phyloP scores from a whole-genome alignment of 2,888 invertebrate genomes.

The Stenodema calcarata region DNA sequence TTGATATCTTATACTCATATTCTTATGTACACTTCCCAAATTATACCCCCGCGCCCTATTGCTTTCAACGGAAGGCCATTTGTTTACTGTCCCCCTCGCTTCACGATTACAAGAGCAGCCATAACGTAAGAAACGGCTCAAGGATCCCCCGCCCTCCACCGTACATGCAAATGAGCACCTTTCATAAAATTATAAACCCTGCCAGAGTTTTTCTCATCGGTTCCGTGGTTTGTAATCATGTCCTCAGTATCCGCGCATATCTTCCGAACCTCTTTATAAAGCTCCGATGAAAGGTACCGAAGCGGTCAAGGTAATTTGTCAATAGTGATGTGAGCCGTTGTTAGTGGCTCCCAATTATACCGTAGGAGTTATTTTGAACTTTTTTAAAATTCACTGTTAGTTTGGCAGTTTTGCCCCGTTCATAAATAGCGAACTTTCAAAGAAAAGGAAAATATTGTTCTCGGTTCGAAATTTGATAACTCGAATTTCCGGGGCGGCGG shows the following conservation, averaged over 20 bases:
- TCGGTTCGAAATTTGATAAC: too few relatives aligned
- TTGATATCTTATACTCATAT: slow-evolving; percentile 14
- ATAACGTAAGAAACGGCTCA: slow-evolving; percentile 5
- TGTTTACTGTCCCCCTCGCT: background rate
- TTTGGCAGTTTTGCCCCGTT: too few relatives aligned
- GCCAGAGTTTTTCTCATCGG: slow-evolving; percentile 3
- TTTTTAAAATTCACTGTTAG: too few relatives aligned
- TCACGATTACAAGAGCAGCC: background rate
- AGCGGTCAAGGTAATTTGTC: background rate
- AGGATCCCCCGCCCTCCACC: background rate
- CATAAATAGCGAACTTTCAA: too few relatives aligned
- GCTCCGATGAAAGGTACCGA: background rate
- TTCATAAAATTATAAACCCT: slow-evolving; percentile 32
- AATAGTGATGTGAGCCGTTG: background rate
- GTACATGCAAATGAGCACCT: slow-evolving; percentile 11
- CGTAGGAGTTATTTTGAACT: background rate
- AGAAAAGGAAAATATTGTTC: too few relatives aligned
- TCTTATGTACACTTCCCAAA: slow-evolving; percentile 16
- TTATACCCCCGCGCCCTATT: background rate
- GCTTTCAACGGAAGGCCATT: background rate
- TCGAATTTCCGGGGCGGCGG: too few relatives aligned
- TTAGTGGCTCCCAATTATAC: background rate
- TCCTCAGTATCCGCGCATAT: background rate
- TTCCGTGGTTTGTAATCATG: slow-evolving; percentile 12
- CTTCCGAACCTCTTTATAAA: slow-evolving; percentile 3